A percentile compares a stretch with the other conserved stretches of the same genome.
These are phyloP conservation scores for Tokudaia muenninki DNA, from an alignment of 2,797 vertebrate species.

Conservation along the genomic window DNA sequence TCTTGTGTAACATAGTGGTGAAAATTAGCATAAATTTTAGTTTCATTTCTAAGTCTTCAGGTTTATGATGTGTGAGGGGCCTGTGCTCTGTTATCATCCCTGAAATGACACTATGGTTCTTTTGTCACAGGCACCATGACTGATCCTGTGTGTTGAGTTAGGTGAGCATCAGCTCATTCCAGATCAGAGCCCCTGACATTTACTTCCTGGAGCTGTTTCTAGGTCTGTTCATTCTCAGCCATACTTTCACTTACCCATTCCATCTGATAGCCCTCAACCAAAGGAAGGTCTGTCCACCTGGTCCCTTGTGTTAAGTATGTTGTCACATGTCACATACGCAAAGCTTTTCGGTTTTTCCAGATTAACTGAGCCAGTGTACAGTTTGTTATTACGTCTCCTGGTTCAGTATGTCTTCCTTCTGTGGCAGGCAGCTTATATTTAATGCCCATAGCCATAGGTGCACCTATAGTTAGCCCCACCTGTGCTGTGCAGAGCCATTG, in stretches of 20 bases:
- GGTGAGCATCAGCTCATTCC: not conserved
- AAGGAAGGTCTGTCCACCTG: not conserved
- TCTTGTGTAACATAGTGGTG: slow-evolving; percentile 18
- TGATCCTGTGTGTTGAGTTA: not conserved
- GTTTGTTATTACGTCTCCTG: not conserved
- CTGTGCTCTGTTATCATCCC: not conserved
- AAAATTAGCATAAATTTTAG: not conserved
- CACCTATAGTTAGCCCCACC: not conserved
- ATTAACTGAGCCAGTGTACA: not conserved
- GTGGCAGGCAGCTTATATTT: slow-evolving; percentile 14
- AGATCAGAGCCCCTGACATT: slow-evolving; percentile 5
- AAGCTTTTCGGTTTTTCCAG: slow-evolving; percentile 25
- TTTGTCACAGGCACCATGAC: not conserved
- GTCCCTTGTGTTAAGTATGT: not conserved
- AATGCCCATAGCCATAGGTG: not conserved
- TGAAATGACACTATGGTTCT: not conserved
- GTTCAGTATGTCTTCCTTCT: not conserved
- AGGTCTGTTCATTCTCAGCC: slow-evolving; percentile 14
- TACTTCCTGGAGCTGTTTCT: slow-evolving; percentile 33
- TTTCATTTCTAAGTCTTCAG: slow-evolving; percentile 39
- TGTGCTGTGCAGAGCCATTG: not conserved
- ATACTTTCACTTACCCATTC: not conserved
- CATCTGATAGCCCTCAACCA: not conserved
- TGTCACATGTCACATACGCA: not conserved
- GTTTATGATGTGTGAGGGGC: slow-evolving; percentile 27